A percentile compares a stretch with the other conserved stretches of the same genome.
phyloP scores from a whole-genome alignment of 92 coral and sea anemone species.

The Epizoanthus ramosus region DNA sequence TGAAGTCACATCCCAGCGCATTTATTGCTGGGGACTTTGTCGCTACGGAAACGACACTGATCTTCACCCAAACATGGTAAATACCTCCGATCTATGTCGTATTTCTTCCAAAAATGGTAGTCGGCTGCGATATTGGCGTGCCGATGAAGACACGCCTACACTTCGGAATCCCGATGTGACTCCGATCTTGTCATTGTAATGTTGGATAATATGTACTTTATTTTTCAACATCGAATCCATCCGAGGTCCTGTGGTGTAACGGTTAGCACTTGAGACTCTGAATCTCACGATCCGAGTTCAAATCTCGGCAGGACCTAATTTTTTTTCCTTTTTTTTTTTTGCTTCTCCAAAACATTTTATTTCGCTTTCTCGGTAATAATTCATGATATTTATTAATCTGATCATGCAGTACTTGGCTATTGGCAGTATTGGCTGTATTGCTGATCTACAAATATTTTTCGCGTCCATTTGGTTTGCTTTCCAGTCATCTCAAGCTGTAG shows the following conservation, averaged over 20 bases:
- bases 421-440: no score
- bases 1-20: conserved; percentile 81
- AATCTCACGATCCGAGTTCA: conserved; percentile 99
- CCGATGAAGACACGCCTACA: conserved; percentile 87
- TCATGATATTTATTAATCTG: no score
- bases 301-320: conserved; percentile 95
- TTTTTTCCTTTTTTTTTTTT: background rate
- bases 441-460: no score
- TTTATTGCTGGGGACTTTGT: conserved; percentile 79
- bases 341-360: background rate
- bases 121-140: conserved; percentile 70
- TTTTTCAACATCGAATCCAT: background rate
- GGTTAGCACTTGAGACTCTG: conserved; percentile 99
- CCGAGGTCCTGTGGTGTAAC: conserved; percentile 92
- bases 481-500: no score
- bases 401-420: no score
- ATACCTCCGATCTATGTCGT: conserved; percentile 58
- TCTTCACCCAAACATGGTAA: conserved; percentile 70
- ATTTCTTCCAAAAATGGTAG: conserved; percentile 69
- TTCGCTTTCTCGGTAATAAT: background rate
- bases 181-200: conserved; percentile 44
- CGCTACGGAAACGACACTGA: conserved; percentile 68
- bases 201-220: background rate
- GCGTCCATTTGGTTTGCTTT: no score
- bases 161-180: conserved; percentile 75